Conservation (phyloP, 2,888 invertebrate genomes). For the Bombylius major region DNA sequence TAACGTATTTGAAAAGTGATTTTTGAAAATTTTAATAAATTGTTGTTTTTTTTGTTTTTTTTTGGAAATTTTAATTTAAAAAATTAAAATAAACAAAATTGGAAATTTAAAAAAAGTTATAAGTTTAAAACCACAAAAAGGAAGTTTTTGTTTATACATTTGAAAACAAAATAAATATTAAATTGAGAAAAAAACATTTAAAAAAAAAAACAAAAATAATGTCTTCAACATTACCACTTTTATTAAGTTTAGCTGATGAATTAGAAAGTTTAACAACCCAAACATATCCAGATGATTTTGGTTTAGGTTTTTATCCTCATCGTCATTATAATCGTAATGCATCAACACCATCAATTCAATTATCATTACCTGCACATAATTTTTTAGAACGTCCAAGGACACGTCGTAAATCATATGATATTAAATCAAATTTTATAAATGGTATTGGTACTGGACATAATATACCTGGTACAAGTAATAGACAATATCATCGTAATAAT, state of each 20-base stretch:
- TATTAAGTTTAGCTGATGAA: conserved; percentile 34
- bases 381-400: conserved; percentile 22
- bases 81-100: too few relatives aligned
- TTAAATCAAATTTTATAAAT: not conserved
- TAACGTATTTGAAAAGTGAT: too few relatives aligned
- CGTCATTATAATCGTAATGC: conserved; percentile 33
- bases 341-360: conserved; percentile 32
- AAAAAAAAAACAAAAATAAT: not conserved
- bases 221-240: conserved; percentile 30
- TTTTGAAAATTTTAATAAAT: too few relatives aligned
- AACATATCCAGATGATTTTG: conserved; percentile 34
- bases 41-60: too few relatives aligned
- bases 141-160: not conserved
- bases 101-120: too few relatives aligned
- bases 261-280: conserved; percentile 33
- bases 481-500: conserved; percentile 40
- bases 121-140: too few relatives aligned
- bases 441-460: too few relatives aligned
- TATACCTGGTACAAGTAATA: too few relatives aligned
- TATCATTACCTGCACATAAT: conserved; percentile 32
- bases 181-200: not conserved
- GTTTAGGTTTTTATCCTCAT: conserved; percentile 34
- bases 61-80: too few relatives aligned
- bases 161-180: not conserved
- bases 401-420: not conserved